phyloP scores from a whole-genome alignment of 1,140 invertebrate genomes.

The Acyrthosiphon pisum region DNA sequence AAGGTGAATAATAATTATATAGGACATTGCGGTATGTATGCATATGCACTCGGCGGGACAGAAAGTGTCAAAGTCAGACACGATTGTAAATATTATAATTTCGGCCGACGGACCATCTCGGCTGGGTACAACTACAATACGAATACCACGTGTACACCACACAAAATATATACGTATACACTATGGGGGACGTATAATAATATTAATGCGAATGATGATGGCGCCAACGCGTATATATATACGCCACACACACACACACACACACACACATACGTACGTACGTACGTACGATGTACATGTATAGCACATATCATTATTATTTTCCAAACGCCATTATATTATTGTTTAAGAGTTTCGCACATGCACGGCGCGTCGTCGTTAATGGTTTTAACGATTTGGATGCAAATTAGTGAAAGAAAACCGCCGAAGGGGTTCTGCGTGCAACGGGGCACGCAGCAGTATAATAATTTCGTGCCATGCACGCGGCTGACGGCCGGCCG shows the following conservation, averaged over 20 bases:
- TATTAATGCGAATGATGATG: background rate
- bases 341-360: conserved; percentile 27
- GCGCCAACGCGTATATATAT: background rate
- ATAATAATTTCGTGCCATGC: background rate
- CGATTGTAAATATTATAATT: background rate
- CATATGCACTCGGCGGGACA: background rate
- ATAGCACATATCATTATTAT: background rate
- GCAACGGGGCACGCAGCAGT: background rate
- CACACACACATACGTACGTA: background rate
- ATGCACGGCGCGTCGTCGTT: background rate
- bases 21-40: background rate
- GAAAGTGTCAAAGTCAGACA: background rate
- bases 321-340: background rate
- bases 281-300: no score
- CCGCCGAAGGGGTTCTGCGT: background rate
- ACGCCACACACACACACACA: background rate
- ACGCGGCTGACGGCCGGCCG: background rate
- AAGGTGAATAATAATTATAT: no score
- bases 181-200: background rate
- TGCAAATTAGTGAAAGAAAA: conserved; percentile 36
- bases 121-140: background rate
- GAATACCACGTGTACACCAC: background rate
- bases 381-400: conserved; percentile 43
- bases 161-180: background rate
- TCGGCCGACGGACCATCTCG: background rate